phyloP scores from a whole-genome alignment of 2,113 vertebrate genomes.

The Nannospalax galili region DNA sequence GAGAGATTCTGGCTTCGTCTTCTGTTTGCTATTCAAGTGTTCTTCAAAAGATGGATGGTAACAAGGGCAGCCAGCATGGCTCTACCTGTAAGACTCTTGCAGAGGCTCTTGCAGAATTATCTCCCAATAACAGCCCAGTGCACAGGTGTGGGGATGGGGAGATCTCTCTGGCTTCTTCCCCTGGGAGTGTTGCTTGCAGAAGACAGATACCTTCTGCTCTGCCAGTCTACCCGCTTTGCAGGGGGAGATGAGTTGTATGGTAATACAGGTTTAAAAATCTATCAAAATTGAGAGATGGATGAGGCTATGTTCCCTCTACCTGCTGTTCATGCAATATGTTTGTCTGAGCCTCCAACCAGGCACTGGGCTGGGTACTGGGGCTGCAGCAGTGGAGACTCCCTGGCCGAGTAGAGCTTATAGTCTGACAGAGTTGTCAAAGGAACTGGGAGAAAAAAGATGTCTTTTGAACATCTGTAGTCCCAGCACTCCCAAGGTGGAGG shows the following conservation, averaged over 20 bases:
- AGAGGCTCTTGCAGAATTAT: neutral
- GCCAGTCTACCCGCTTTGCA: neutral
- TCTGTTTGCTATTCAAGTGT: neutral
- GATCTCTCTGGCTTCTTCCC: neutral
- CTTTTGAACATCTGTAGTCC: too few relatives aligned
- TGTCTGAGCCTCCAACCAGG: neutral
- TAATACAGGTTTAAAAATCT: neutral
- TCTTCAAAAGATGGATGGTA: neutral
- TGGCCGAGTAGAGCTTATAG: neutral
- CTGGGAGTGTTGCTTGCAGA: neutral
- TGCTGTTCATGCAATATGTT: neutral
- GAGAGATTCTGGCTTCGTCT: neutral
- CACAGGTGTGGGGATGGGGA: neutral
- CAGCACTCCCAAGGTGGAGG: too few relatives aligned
- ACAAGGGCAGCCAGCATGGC: neutral
- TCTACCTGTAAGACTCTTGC: neutral
- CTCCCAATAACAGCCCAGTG: neutral
- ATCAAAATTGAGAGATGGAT: neutral
- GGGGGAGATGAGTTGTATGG: too few relatives aligned
- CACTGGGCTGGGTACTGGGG: neutral
- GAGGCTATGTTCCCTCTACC: fast-evolving
- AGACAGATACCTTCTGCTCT: neutral
- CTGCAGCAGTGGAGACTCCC: neutral
- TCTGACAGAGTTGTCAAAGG: neutral
- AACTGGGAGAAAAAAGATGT: neutral